Evolutionary conservation across 2,888 invertebrate genomes (phyloP).

Genomic region (Zhengitettix transpicula): DNA sequence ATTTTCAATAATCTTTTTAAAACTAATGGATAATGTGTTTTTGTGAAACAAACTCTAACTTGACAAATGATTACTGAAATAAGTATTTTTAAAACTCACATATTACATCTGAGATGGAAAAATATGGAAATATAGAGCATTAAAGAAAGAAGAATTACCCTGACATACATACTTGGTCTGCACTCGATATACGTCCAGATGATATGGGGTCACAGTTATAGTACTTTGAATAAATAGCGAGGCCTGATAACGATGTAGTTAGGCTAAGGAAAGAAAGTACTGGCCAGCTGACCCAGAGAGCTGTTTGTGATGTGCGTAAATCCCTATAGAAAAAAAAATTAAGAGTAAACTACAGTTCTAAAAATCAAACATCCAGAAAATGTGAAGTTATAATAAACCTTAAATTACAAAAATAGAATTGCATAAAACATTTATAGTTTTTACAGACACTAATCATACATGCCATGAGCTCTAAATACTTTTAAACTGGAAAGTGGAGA

Average conservation of each 20-base stretch:
- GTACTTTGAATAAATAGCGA: conserved; percentile 74
- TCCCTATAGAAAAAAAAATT: conserved; percentile 1
- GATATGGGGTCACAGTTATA: conserved; percentile 62
- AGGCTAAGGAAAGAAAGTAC: conserved; percentile 56
- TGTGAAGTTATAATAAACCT: too few species aligned
- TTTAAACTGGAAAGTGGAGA: too few species aligned
- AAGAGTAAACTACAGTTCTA: not conserved
- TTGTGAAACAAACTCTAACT: too few species aligned
- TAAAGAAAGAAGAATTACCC: not conserved
- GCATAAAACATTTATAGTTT: too few species aligned
- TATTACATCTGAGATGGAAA: too few species aligned
- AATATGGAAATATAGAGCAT: not conserved
- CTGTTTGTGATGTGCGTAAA: conserved; percentile 47
- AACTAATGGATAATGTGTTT: too few species aligned
- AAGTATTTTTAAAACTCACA: too few species aligned
- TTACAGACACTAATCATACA: too few species aligned
- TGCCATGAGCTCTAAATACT: too few species aligned
- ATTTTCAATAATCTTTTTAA: too few species aligned
- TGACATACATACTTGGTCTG: conserved; percentile 45
- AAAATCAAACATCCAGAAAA: conserved; percentile 9
- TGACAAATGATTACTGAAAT: too few species aligned
- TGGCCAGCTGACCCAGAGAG: conserved; percentile 69
- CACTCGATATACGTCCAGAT: conserved; percentile 38
- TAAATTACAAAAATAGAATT: too few species aligned
- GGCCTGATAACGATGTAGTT: conserved; percentile 53